phyloP scores from a whole-genome alignment of 1,140 invertebrate genomes.

The Diabrotica virgifera region DNA sequence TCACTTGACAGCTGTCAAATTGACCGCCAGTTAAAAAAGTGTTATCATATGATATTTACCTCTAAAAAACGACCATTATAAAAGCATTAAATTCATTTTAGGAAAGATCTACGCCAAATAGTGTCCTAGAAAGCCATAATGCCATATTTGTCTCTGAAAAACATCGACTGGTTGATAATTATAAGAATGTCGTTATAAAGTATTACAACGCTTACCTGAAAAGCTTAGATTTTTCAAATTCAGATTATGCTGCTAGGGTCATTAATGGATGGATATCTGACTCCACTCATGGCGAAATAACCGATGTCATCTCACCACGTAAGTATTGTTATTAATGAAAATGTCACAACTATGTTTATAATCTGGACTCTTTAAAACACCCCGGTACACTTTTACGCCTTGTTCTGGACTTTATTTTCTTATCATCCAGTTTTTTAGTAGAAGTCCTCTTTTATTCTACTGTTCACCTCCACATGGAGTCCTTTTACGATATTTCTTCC shows the following conservation, averaged over 20 bases:
- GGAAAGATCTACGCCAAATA: slow-evolving; percentile 24
- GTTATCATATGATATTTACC: too few relatives aligned
- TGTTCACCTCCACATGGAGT: too few relatives aligned
- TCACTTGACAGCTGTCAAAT: too few relatives aligned
- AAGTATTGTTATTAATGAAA: slow-evolving; percentile 46
- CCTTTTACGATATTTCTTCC: too few relatives aligned
- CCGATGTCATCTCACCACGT: slow-evolving; percentile 50
- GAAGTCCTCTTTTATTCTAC: too few relatives aligned
- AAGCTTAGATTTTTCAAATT: slow-evolving; percentile 54
- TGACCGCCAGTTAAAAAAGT: too few relatives aligned
- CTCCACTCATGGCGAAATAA: slow-evolving; percentile 58
- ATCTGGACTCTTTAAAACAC: too few relatives aligned
- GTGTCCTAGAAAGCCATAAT: slow-evolving; percentile 33
- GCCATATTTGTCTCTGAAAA: slow-evolving; percentile 53
- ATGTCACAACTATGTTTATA: slow-evolving; percentile 1
- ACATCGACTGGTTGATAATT: slow-evolving; percentile 32
- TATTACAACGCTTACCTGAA: slow-evolving; percentile 49
- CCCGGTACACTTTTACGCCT: background rate
- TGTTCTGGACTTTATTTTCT: too few relatives aligned
- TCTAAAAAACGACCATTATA: too few relatives aligned
- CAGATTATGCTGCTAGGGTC: slow-evolving; percentile 38
- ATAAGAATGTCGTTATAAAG: slow-evolving; percentile 48
- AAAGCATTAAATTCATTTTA: slow-evolving; percentile 9
- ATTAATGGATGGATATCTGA: slow-evolving; percentile 65
- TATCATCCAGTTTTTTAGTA: too few relatives aligned